Evolutionary conservation across 2,113 vertebrate species (phyloP), one percentile per base, ranked within the genome.

Genomic region (Candoia aspera): DNA sequence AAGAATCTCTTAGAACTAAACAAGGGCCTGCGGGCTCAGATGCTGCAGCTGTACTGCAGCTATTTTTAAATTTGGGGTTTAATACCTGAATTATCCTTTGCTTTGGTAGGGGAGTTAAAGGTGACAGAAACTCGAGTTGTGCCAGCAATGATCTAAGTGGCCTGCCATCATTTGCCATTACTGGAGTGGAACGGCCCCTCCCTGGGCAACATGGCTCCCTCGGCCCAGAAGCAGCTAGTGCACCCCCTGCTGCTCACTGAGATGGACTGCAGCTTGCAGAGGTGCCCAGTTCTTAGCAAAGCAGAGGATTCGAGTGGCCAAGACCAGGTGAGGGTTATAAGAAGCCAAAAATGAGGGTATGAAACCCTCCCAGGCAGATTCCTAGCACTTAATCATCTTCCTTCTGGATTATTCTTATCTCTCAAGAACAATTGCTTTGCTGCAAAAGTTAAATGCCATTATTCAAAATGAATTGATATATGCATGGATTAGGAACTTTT

Each of bases 211-310:
- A 42, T 42, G 42, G 42, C 42, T 42, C 42, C 49, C 49, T 49
- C 3, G 49, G 49, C 4, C 49, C 1, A 37, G 58, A 54, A 1
- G 21, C 37, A 13, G 59, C 91, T 15, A 6, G 12, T 2, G 46
- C 19, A 42, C 64, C 53, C 79, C 91, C 91, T 59, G 11, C 15
- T 37, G 60, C 0, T 23, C 6, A 1, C 93, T 21, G 83, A 91
- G 94, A 91, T 91, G 94, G 95, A 42, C 92, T 91, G 64, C 96
- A 93, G 95, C 96, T 92, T 55, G 85, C 90, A 55, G 90, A 91
- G 93, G 90, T 90, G 79, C 93, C 95, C 90, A 86, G 93, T 93
- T 90, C 93, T 94, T 96, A 96, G 97, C 97, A 97, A 97, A 97
- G 96, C 96, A 17, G 0, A 86, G 94, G 5, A 95, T 95, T 91